Percentiles rank a stretch among this genome's conserved stretches.
Conservation (phyloP, 2,113 vertebrate genomes). For the Corynorhinus townsendii region DNA sequence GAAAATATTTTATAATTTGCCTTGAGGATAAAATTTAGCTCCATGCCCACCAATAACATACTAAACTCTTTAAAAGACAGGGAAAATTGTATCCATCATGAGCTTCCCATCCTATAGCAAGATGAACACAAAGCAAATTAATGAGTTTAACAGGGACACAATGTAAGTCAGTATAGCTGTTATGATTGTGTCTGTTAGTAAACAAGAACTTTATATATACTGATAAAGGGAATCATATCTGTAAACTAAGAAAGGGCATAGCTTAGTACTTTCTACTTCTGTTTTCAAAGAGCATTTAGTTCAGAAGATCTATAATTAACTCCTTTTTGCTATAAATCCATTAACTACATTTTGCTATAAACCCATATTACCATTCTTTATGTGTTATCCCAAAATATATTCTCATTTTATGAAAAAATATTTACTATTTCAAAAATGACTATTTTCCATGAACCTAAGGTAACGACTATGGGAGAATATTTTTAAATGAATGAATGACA, state of each 20-base stretch:
- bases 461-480: background rate
- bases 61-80: background rate
- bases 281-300: background rate
- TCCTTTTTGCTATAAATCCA: background rate
- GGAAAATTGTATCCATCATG: background rate
- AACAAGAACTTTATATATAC: background rate
- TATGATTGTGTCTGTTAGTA: background rate
- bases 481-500: background rate
- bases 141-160: background rate
- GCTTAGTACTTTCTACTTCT: background rate
- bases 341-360: background rate
- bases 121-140: background rate
- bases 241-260: background rate
- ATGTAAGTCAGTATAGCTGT: background rate
- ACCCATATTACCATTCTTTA: background rate
- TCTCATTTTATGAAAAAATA: background rate
- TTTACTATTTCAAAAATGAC: background rate
- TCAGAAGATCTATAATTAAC: background rate
- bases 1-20: background rate
- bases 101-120: background rate
- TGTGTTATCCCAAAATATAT: background rate
- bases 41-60: background rate
- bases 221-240: background rate
- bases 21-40: conserved; percentile 10
- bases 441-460: background rate